Conservation (phyloP, 2,113 vertebrate genomes). For the Columba janthina region DNA sequence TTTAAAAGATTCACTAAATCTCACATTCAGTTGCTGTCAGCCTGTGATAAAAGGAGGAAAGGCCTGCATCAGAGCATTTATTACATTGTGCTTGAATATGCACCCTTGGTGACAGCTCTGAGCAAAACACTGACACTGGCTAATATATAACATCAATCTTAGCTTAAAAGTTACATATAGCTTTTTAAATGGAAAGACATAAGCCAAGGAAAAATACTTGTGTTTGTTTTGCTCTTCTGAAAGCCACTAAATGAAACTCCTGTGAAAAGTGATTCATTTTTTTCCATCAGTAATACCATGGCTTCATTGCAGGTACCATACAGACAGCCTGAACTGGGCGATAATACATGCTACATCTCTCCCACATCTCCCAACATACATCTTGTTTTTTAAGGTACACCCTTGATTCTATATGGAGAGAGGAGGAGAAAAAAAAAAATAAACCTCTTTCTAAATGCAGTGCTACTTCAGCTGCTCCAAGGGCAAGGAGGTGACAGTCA, state of each 20-base stretch:
- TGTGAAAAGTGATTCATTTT: neutral
- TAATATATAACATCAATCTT: neutral
- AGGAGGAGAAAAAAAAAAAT: neutral
- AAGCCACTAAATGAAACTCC: neutral
- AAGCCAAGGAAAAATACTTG: neutral
- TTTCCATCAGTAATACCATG: neutral
- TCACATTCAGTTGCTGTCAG: neutral
- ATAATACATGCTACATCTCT: neutral
- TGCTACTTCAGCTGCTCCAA: neutral
- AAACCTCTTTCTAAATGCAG: neutral
- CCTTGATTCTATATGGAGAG: neutral
- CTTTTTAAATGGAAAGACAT: neutral
- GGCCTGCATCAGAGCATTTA: neutral
- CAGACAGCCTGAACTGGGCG: neutral
- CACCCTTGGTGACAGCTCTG: neutral
- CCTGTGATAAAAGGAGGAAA: neutral
- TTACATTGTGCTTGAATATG: rapidly evolving
- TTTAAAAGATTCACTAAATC: neutral
- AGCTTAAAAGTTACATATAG: neutral
- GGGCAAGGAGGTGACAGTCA: neutral
- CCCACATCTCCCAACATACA: neutral
- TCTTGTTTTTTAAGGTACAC: neutral
- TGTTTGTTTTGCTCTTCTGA: neutral
- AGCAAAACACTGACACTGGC: neutral
- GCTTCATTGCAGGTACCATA: neutral